These are phyloP conservation scores for Synaphobranchus kaupii DNA, from an alignment of 2,797 vertebrate species.

Conservation along the genomic window DNA sequence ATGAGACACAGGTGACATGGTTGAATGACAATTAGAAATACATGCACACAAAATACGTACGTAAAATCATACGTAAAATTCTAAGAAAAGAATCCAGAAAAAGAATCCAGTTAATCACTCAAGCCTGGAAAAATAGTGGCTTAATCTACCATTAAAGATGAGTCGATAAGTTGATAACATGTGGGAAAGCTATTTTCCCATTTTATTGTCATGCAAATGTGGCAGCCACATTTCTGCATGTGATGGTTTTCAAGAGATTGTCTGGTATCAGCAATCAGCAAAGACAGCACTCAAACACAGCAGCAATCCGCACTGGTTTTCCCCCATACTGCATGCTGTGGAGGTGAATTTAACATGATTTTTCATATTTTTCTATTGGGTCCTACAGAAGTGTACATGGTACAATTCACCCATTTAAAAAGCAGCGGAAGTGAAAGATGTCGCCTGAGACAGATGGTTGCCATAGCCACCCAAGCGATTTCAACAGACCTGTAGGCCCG, in stretches of 20 bases:
- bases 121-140: neutral
- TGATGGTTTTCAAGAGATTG: slow-evolving; percentile 38
- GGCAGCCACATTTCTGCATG: slow-evolving; percentile 28
- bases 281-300: neutral
- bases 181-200: neutral
- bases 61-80: neutral
- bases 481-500: neutral
- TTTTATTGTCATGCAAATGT: slow-evolving; percentile 55
- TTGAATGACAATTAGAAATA: neutral
- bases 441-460: neutral
- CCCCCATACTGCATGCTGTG: neutral
- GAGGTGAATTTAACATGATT: neutral
- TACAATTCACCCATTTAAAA: neutral
- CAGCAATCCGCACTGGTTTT: neutral
- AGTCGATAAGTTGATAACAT: too few species aligned
- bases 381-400: neutral
- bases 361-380: neutral
- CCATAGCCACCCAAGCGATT: neutral
- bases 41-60: neutral
- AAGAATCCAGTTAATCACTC: too few species aligned
- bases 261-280: slow-evolving; percentile 39
- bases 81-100: neutral
- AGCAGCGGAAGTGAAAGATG: neutral
- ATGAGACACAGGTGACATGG: too few species aligned
- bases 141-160: too few species aligned